A percentile compares a stretch with the other conserved stretches of the same genome.
Evolutionary conservation across 2,888 invertebrate genomes (phyloP).

Genomic region (Antheraea yamamai): DNA sequence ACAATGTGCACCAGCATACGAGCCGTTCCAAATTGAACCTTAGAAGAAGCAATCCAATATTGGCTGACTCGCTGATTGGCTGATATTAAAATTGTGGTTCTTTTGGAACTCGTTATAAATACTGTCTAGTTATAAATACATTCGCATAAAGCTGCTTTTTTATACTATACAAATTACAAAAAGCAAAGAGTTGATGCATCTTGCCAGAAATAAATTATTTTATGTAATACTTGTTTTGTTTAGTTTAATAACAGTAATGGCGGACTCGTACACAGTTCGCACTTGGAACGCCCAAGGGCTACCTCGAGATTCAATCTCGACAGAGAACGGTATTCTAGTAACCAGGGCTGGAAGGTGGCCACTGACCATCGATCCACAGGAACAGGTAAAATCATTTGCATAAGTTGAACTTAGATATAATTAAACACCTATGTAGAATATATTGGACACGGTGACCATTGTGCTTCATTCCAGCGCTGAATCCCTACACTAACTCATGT

Average conservation of each 20-base stretch:
- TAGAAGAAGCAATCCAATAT: neutral
- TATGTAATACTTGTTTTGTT: slow-evolving; percentile 26
- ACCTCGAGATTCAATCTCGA: slow-evolving; percentile 93
- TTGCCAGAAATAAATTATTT: neutral
- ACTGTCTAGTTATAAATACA: no score
- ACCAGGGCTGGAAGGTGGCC: slow-evolving; percentile 93
- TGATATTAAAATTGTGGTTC: neutral
- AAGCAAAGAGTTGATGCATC: no score
- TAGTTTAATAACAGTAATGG: slow-evolving; percentile 87
- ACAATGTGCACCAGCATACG: neutral
- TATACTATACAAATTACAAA: no score
- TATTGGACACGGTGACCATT: neutral
- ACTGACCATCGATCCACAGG: slow-evolving; percentile 97
- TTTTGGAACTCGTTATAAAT: neutral
- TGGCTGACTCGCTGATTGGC: no score
- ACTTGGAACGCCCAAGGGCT: slow-evolving; percentile 95
- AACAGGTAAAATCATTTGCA: slow-evolving; percentile 85
- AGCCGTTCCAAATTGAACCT: neutral
- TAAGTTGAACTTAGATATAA: neutral
- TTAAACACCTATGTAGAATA: neutral
- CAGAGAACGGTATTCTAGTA: slow-evolving; percentile 96
- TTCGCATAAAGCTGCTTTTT: no score
- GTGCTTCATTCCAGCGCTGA: neutral
- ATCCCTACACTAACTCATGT: no score
- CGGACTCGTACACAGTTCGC: slow-evolving; percentile 93